Conservation (phyloP, 2,888 invertebrate species). For the Dilophus febrilis region DNA sequence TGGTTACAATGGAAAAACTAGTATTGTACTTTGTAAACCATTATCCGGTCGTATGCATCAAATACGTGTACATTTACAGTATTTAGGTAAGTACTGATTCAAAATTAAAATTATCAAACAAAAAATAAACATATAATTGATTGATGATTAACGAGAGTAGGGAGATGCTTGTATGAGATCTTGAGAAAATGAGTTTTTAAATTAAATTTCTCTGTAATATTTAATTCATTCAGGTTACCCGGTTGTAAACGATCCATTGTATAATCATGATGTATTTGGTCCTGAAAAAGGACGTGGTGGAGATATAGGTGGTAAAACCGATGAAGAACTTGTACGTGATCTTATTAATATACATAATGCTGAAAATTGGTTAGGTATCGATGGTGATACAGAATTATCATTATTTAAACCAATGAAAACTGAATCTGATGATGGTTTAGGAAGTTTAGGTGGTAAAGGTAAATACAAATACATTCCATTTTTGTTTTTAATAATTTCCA, state of each 20-base stretch:
- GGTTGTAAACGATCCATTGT: conserved; percentile 92
- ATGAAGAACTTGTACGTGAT: conserved; percentile 75
- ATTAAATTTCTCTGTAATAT: too few relatives aligned
- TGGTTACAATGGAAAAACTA: conserved; percentile 75
- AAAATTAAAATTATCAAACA: not conserved
- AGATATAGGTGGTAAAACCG: conserved; percentile 71
- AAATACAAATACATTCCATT: too few relatives aligned
- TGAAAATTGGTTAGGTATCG: conserved; percentile 85
- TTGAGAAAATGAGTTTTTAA: too few relatives aligned
- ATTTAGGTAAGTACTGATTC: conserved; percentile 49
- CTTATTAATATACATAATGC: conserved; percentile 85
- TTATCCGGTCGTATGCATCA: conserved; percentile 98
- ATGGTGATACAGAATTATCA: conserved; percentile 69
- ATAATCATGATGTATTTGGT: conserved; percentile 93
- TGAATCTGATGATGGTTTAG: conserved; percentile 40
- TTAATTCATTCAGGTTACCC: conserved; percentile 65
- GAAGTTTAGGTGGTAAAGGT: conserved; percentile 26
- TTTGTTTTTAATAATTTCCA: conserved; percentile 2
- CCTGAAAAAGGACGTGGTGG: conserved; percentile 81
- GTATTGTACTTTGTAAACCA: conserved; percentile 86
- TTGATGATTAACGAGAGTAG: not conserved
- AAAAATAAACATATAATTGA: too few relatives aligned
- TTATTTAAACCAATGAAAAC: conserved; percentile 59
- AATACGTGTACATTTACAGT: conserved; percentile 95
- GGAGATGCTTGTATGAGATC: not conserved